Conservation (phyloP, 2,888 invertebrate genomes). For the Mythimna lalbum region DNA sequence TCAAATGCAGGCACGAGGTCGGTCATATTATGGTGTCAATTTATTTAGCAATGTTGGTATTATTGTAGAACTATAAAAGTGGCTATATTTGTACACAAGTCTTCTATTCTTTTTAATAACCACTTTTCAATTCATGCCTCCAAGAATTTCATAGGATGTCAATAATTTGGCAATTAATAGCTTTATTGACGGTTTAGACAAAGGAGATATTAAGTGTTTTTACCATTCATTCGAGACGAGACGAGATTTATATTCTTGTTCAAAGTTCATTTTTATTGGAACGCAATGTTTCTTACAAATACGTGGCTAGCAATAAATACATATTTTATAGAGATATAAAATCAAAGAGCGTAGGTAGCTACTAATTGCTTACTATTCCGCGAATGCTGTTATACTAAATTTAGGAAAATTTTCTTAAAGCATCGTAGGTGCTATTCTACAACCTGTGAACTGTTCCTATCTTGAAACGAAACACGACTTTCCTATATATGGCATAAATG, state of each 20-base stretch:
- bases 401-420: conserved; percentile 27
- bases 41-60: conserved; percentile 45
- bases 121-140: not conserved
- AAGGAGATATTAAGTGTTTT: not conserved
- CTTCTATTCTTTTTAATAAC: not conserved
- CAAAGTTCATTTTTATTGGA: not conserved
- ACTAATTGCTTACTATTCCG: conserved; percentile 16
- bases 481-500: conserved; percentile 46
- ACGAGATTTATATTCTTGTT: not conserved
- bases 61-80: conserved; percentile 16
- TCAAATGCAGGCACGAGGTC: conserved; percentile 58
- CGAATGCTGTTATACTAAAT: conserved; percentile 14
- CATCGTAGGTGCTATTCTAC: conserved; percentile 7
- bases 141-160: not conserved
- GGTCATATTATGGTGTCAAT: conserved; percentile 41
- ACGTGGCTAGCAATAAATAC: not conserved
- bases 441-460: conserved; percentile 42
- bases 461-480: conserved; percentile 41
- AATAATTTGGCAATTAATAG: not conserved
- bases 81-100: conserved; percentile 1
- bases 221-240: not conserved
- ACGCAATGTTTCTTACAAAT: not conserved
- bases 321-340: not conserved
- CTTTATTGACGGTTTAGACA: not conserved
- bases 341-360: conserved; percentile 1